Evolutionary conservation across 1,140 invertebrate species (phyloP).

Genomic region (Diachasma alloeum): DNA sequence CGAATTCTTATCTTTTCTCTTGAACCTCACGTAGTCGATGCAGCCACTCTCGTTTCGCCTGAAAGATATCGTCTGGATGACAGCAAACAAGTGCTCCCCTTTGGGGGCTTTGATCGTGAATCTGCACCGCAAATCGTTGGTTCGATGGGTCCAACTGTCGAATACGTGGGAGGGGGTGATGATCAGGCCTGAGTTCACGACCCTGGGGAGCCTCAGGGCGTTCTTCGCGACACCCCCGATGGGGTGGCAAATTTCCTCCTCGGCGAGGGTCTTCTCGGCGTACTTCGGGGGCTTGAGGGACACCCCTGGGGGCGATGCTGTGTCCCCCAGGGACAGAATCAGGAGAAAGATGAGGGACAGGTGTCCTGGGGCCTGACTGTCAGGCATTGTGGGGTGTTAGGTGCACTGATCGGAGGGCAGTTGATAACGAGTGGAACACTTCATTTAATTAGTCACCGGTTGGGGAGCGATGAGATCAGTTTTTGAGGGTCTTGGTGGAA

Average conservation of each 20-base stretch:
- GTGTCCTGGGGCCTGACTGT: no score
- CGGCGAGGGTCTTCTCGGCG: background rate
- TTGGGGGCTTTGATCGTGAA: conserved; percentile 42
- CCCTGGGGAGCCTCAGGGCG: background rate
- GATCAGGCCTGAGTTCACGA: conserved; percentile 30
- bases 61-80: conserved; percentile 52
- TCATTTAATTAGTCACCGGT: no score
- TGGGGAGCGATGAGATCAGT: no score
- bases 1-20: conserved; percentile 35
- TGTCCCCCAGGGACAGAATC: no score
- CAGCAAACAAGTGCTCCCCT: conserved; percentile 46
- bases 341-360: no score
- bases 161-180: conserved; percentile 40
- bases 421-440: no score
- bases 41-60: conserved; percentile 42
- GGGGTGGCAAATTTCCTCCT: background rate
- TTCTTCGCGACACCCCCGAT: background rate
- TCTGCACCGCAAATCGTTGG: conserved; percentile 38
- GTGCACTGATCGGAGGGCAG: no score
- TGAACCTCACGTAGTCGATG: conserved; percentile 55
- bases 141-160: conserved; percentile 35
- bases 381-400: no score
- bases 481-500: no score
- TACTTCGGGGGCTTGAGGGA: background rate
- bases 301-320: background rate